Evolutionary conservation across 2,888 invertebrate species (phyloP).

Genomic region (Polietes domitor): DNA sequence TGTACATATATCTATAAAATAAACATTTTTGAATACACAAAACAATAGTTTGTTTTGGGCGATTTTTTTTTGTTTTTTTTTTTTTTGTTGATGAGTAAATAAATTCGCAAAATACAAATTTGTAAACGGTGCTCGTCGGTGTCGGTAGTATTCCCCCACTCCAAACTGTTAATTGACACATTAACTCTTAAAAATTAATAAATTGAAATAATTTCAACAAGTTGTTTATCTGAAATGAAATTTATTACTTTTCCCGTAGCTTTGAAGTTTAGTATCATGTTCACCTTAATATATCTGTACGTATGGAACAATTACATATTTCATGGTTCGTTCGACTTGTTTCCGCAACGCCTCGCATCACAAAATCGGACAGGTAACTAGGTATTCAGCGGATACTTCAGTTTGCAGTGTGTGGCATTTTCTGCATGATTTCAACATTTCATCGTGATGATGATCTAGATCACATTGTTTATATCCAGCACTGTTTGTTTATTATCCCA

Average conservation of each 20-base stretch:
- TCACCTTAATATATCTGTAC: neutral
- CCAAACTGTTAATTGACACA: neutral
- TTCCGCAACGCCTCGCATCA: no score
- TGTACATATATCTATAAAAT: no score
- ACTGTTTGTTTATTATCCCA: slow-evolving; percentile 49
- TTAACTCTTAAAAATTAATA: neutral
- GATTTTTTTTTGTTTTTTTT: no score
- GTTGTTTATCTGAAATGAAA: slow-evolving; percentile 2
- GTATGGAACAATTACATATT: no score
- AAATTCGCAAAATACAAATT: no score
- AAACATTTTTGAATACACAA: no score
- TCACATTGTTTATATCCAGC: slow-evolving; percentile 41
- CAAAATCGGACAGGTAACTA: neutral
- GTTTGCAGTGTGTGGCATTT: neutral
- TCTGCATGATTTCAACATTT: neutral
- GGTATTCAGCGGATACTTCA: neutral
- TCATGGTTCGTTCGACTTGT: no score
- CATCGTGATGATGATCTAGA: neutral
- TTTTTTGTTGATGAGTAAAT: no score
- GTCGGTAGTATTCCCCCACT: no score
- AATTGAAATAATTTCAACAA: neutral
- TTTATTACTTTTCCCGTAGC: neutral
- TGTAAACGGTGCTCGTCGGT: no score
- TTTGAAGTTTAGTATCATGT: no score
- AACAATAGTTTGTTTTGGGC: no score